Evolutionary conservation across 2,113 vertebrate species (phyloP), one percentile per base, ranked within the genome.

Genomic region (Engraulis encrasicolus): DNA sequence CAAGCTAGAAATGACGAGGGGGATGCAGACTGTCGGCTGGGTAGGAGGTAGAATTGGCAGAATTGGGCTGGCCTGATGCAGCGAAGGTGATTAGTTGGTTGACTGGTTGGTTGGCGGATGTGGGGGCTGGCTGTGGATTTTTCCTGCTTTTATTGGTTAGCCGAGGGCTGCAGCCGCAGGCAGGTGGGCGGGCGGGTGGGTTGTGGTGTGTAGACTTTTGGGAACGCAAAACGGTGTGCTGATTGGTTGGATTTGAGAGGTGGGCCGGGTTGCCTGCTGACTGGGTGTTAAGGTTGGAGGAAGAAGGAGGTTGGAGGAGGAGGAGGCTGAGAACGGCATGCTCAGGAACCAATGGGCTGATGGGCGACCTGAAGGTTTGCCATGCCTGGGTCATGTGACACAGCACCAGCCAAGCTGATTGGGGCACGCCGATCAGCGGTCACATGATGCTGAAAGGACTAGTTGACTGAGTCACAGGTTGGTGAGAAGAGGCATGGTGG

Each of bases 401-500:
- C 96, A 96, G 97, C 97, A 98, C 97, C 97, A 98, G 97, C 97
- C 98, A 99, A 97, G 98, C 97, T 97, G 98, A 96, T 97, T 98
- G 97, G 97, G 97, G 96, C 97, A 97, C 97, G 98, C 97, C 98
- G 98, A 96, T 98, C 97, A 99, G 97, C 97, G 97, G 97, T 98
- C 98, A 99, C 98, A 97, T 99, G 98, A 98, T 98, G 98, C 98
- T 98, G 98, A 99, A 99, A 99, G 96, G 98, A 97, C 97, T 99
- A 99, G 98, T 99, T 99, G 98, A 97, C 96, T 99, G 98, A 99
- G 96, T 98, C 98, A 97, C 97, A 99, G 98, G 98, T 96, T 99
- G 98, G 97, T 99, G 98, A 99, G 98, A 98, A 99, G 98, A 99
- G 98, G 98, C 98, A 99, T 99, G 98, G 98, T 99, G 98, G 97